Percentiles rank a stretch among this genome's conserved stretches.
These are phyloP conservation scores for Odontophorus gujanensis DNA, from an alignment of 2,113 vertebrate genomes.

Conservation along the genomic window DNA sequence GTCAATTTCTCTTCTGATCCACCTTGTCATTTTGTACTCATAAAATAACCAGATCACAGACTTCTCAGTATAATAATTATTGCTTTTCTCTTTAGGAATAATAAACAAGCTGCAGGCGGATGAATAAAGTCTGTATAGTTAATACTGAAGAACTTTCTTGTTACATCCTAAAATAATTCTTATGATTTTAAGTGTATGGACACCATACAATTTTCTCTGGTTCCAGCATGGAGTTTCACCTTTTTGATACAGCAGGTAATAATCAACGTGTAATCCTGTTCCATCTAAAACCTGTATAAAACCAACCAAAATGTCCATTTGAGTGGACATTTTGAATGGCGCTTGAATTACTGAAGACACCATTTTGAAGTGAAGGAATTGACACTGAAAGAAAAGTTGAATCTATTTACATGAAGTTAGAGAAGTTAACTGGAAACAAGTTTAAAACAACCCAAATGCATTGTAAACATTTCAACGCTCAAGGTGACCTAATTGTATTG, in stretches of 20 bases:
- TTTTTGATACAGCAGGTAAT: conserved; percentile 82
- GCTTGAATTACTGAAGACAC: conserved; percentile 22
- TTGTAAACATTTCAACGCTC: not conserved
- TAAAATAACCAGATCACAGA: conserved; percentile 42
- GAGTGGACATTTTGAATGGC: not conserved
- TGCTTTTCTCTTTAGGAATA: conserved; percentile 42
- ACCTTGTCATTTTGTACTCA: not conserved
- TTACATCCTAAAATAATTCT: not conserved
- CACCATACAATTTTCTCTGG: conserved; percentile 86
- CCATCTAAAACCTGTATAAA: conserved; percentile 85
- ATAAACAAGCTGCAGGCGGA: not conserved
- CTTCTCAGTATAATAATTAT: conserved; percentile 20
- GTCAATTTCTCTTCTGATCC: not conserved
- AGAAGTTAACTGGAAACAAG: not conserved
- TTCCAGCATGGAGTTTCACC: conserved; percentile 82
- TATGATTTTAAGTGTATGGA: conserved; percentile 80
- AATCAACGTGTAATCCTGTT: conserved; percentile 86
- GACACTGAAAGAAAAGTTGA: not conserved
- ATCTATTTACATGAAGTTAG: not conserved
- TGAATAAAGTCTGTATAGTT: conserved; percentile 16
- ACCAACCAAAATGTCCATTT: not conserved
- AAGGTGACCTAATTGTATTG: not conserved
- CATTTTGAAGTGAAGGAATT: conserved; percentile 18
- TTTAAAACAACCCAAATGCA: not conserved
- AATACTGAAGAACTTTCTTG: conserved; percentile 20